Evolutionary conservation across 1,140 invertebrate species (phyloP).

Genomic region (Ectropis grisescens): DNA sequence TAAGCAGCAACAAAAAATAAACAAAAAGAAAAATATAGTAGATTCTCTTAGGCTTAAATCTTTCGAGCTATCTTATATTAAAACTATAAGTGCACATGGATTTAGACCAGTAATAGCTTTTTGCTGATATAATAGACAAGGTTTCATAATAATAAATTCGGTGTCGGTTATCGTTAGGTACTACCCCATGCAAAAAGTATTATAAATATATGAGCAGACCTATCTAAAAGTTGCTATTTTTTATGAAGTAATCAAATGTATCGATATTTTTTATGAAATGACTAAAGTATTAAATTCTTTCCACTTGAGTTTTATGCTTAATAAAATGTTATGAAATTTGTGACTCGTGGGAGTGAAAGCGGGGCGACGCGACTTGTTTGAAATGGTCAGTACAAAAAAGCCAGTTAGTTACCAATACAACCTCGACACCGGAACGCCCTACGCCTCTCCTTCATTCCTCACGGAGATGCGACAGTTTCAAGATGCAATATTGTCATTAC

Average conservation of each 20-base stretch:
- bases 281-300: slow-evolving; percentile 61
- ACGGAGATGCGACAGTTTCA: slow-evolving; percentile 25
- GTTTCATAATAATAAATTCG: slow-evolving; percentile 30
- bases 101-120: slow-evolving; percentile 55
- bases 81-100: slow-evolving; percentile 65
- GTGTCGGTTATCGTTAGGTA: slow-evolving; percentile 30
- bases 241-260: no score
- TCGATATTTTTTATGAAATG: slow-evolving; percentile 62
- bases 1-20: slow-evolving; percentile 55
- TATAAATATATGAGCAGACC: slow-evolving; percentile 24
- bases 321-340: slow-evolving; percentile 12
- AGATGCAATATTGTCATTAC: slow-evolving; percentile 48
- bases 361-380: slow-evolving; percentile 8
- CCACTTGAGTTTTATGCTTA: slow-evolving; percentile 25
- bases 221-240: slow-evolving; percentile 34
- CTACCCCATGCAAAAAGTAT: slow-evolving; percentile 36
- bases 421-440: slow-evolving; percentile 1
- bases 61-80: slow-evolving; percentile 62
- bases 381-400: slow-evolving; percentile 50
- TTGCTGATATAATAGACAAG: slow-evolving; percentile 28
- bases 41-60: slow-evolving; percentile 58
- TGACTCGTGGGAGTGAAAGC: slow-evolving; percentile 33
- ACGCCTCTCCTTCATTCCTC: slow-evolving; percentile 33
- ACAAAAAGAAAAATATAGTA: slow-evolving; percentile 52
- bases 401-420: slow-evolving; percentile 54